Evolutionary conservation across 2,888 invertebrate species (phyloP).

Genomic region (Eristalis intricaria): DNA sequence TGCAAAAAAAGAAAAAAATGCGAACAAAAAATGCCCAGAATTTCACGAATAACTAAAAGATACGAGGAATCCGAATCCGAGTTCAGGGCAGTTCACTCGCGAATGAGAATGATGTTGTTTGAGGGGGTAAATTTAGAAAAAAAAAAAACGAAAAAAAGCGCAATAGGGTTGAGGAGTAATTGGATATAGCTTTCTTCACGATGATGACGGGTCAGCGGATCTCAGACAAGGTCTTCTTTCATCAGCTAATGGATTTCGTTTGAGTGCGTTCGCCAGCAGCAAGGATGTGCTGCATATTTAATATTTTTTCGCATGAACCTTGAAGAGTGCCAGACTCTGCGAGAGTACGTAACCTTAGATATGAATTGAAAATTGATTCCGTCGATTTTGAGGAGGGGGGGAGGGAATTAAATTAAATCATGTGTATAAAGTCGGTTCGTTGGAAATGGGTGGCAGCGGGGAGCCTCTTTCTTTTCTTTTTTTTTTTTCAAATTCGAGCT

Average conservation of each 20-base stretch:
- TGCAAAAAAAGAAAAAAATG: neutral
- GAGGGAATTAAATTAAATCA: no score
- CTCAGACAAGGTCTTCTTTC: slow-evolving; percentile 3
- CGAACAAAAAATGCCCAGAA: no score
- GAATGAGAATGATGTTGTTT: neutral
- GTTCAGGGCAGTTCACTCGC: neutral
- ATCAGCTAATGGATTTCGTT: neutral
- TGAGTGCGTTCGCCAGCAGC: neutral
- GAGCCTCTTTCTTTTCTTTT: no score
- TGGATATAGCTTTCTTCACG: slow-evolving; percentile 2
- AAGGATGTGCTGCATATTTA: neutral
- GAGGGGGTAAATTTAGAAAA: neutral
- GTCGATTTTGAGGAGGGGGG: neutral
- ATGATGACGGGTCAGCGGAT: neutral
- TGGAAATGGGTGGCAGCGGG: no score
- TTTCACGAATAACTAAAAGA: no score
- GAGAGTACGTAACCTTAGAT: neutral
- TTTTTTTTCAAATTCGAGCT: no score
- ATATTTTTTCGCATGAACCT: neutral
- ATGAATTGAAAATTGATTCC: neutral
- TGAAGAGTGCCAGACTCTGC: neutral
- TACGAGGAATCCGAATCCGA: neutral
- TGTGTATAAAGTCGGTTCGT: no score
- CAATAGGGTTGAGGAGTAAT: slow-evolving; percentile 6
- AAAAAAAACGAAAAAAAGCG: neutral